Conservation (phyloP, 2,797 vertebrate species). For the Graptemys geographica region DNA sequence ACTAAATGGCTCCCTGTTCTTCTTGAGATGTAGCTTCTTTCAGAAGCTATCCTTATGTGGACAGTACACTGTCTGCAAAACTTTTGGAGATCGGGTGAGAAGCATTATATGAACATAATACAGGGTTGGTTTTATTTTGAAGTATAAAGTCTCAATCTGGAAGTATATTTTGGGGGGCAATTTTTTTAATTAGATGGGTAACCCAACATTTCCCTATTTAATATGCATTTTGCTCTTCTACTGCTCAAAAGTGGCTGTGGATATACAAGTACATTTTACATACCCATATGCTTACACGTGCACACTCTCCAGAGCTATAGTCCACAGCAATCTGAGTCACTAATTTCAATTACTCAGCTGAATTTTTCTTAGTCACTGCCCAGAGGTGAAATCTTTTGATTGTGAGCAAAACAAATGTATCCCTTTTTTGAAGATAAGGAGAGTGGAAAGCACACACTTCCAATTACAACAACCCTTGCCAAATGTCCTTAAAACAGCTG, state of each 20-base stretch:
- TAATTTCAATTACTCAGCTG: background rate
- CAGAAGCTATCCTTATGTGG: background rate
- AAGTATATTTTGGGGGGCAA: fast-evolving
- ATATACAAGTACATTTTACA: background rate
- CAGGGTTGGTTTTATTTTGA: background rate
- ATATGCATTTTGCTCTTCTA: background rate
- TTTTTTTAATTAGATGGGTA: background rate
- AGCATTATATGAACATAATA: background rate
- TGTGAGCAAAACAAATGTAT: background rate
- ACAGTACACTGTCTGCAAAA: background rate
- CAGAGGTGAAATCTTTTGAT: background rate
- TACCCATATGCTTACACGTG: background rate
- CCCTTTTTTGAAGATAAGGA: background rate
- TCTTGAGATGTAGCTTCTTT: background rate
- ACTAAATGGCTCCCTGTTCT: background rate
- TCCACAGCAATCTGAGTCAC: background rate
- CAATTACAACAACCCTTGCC: too few species aligned
- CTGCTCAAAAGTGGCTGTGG: background rate
- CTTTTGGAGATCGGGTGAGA: background rate
- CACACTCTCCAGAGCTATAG: background rate
- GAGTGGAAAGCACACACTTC: background rate
- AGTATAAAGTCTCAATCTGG: background rate
- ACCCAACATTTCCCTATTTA: background rate
- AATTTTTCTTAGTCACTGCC: too few species aligned
- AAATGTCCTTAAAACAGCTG: background rate